Conservation (phyloP, 2,797 vertebrate species). For the Bovichtus variegatus region DNA sequence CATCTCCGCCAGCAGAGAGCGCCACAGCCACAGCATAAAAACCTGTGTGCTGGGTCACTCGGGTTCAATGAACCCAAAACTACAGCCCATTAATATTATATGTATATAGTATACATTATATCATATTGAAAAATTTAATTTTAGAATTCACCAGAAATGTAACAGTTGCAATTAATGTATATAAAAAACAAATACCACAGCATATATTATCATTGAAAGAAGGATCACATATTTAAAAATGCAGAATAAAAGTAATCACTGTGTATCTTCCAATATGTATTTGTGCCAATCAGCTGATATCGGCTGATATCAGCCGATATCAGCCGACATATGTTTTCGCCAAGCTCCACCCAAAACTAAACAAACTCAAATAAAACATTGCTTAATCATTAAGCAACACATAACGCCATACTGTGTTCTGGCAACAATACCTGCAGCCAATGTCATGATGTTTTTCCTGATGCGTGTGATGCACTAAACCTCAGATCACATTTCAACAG, state of each 20-base stretch:
- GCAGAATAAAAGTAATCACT: not conserved
- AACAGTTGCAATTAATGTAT: not conserved
- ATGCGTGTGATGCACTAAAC: not conserved
- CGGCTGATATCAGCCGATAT: conserved; percentile 5
- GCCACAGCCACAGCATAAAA: not conserved
- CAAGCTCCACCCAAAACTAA: not conserved
- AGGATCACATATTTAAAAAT: not conserved
- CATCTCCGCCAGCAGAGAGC: conserved; percentile 43
- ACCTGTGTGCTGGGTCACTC: not conserved
- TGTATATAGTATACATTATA: too few relatives aligned
- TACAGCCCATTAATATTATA: not conserved
- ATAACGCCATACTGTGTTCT: not conserved
- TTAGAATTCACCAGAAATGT: not conserved
- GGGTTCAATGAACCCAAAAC: not conserved
- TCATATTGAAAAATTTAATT: not conserved
- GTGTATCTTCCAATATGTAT: not conserved
- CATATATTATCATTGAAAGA: not conserved
- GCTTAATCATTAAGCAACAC: not conserved
- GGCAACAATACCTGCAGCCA: not conserved
- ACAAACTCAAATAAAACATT: conserved; percentile 17
- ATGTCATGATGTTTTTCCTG: not conserved
- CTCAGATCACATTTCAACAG: not conserved
- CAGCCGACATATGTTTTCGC: not conserved
- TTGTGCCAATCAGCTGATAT: not conserved
- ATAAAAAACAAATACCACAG: not conserved